Base-by-base conservation (phyloP, 1,140 invertebrate species). In the Drosophila lacteicornis region DNA sequence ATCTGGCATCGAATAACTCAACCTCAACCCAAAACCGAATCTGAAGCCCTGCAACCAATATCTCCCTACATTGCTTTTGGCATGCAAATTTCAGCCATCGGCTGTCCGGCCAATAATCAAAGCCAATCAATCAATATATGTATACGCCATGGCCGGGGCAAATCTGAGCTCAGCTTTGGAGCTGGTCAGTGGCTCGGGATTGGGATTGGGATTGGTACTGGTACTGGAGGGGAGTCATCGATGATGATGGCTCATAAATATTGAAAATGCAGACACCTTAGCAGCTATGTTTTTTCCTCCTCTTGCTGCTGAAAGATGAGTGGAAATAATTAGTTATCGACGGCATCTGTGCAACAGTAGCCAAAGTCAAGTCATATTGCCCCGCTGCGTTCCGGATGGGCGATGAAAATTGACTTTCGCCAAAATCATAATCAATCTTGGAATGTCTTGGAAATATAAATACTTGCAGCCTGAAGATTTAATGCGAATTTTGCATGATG, bases 311-410 rank as follows among this genome's bases (percentile, higher is more conserved):
- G 70, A 74, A 74, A 74, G 70, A 73, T 60, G 70, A 74, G 70
- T 74, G 68, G 38, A 73, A 73, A 74, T 74, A 74, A 74, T 74
- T 74, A 74, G 70, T 74, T 74, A 74, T 74, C 46, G 70, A 74
- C 70, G 69, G 67, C 67, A 73, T 36, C 67, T 73, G 69, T 73
- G 67, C 69, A 74, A 73, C 70, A 74, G 70, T 74, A 74, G 70
- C 70, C 47, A 43, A 19, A 69, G 60, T 47, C 63, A 69, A 70
- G 47, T 69, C 65, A 25, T 25, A 17, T 46, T 27, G 36, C n/a
- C 67, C 67, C 49, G 67, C 67, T 69, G 67, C 30, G 67, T 55
- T 53, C 2, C 42, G 49, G 49, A 47, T 69, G 67, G 53, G 66
- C 46, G 65, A 58, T 71, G 69, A 71, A 66, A 74, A 56, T 56